A percentile compares a stretch with the other conserved stretches of the same genome.
Conservation (phyloP, 1,140 invertebrate genomes). For the Anagrus nilaparvatae region DNA sequence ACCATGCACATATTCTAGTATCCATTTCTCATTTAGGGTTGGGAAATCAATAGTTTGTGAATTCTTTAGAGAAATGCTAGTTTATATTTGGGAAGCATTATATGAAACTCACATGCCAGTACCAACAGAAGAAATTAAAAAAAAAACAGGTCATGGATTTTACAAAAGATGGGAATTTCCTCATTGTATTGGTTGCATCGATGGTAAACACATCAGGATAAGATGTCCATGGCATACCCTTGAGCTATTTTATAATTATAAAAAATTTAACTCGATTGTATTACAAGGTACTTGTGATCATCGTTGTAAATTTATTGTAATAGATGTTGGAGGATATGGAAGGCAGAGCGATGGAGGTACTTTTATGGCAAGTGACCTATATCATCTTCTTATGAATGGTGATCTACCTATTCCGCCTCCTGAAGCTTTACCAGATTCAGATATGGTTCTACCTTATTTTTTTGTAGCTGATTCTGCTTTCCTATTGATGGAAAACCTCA, state of each 20-base stretch:
- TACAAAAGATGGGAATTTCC: constrained; percentile 27
- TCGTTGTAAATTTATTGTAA: constrained; percentile 40
- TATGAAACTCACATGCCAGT: too few species aligned
- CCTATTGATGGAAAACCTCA: neutral
- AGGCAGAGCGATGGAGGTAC: constrained; percentile 32
- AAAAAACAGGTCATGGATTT: constrained; percentile 3
- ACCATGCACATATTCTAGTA: too few species aligned
- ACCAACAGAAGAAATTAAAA: neutral
- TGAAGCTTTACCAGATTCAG: neutral
- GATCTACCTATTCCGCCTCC: too few species aligned
- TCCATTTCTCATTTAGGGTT: too few species aligned
- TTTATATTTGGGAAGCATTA: too few species aligned
- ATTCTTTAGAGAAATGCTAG: too few species aligned
- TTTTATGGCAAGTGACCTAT: constrained; percentile 26
- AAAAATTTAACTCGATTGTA: constrained; percentile 41
- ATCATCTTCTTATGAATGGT: too few species aligned
- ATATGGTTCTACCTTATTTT: neutral
- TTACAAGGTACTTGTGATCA: constrained; percentile 41
- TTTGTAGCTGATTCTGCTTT: neutral
- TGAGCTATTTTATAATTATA: constrained; percentile 43
- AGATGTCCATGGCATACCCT: constrained; percentile 32
- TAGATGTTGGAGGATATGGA: constrained; percentile 38
- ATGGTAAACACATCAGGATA: constrained; percentile 43
- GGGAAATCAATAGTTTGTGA: too few species aligned
- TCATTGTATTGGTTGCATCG: constrained; percentile 34